These are phyloP conservation scores for Zoanthus gigantus DNA, from an alignment of 92 coral and sea anemone genomes.

Conservation along the genomic window DNA sequence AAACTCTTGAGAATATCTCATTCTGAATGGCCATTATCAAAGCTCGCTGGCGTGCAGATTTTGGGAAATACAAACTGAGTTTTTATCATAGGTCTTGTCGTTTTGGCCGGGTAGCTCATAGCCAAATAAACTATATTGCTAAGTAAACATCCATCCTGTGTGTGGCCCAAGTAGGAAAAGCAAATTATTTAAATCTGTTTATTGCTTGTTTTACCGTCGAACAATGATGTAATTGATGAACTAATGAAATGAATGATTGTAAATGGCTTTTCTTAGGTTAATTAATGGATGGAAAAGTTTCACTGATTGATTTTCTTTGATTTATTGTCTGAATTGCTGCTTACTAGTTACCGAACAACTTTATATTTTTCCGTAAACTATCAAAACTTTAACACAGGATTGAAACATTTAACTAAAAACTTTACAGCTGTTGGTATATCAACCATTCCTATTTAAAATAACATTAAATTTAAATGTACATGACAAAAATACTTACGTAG, in stretches of 20 bases:
- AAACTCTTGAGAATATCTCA: neutral
- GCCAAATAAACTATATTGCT: neutral
- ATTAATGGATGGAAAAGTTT: neutral
- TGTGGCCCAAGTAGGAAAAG: neutral
- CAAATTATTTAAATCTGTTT: neutral
- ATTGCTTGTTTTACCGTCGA: neutral
- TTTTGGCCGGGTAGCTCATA: neutral
- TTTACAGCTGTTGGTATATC: neutral
- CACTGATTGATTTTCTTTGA: constrained; percentile 12
- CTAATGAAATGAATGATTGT: neutral
- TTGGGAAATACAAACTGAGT: neutral
- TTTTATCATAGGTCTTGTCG: constrained; percentile 18
- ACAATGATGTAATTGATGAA: neutral
- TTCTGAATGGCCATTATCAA: neutral
- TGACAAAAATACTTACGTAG: neutral
- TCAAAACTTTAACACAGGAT: neutral
- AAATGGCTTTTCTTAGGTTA: neutral
- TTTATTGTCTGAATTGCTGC: neutral
- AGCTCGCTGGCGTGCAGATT: constrained; percentile 38
- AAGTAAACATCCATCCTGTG: neutral
- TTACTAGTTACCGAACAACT: neutral
- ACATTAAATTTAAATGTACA: neutral
- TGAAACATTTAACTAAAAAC: neutral
- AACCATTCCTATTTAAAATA: neutral
- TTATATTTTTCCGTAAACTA: neutral